A percentile compares a stretch with the other conserved stretches of the same genome.
Evolutionary conservation across 2,113 vertebrate species (phyloP).

Genomic region (Delphinapterus leucas): DNA sequence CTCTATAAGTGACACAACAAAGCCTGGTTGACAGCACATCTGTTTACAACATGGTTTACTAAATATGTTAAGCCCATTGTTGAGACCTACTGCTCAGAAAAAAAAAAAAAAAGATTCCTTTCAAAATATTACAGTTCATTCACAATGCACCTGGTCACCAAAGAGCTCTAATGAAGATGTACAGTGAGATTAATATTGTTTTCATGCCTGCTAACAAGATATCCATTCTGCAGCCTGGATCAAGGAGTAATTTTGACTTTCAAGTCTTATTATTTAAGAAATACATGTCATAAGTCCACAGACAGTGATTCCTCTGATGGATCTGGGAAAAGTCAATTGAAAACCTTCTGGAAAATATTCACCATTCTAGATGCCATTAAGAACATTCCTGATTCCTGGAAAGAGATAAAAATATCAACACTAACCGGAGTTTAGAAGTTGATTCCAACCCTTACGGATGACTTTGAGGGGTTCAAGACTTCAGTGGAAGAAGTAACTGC

Average conservation of each 20-base stretch:
- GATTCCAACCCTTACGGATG: too few species aligned
- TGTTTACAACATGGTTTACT: background rate
- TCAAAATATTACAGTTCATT: background rate
- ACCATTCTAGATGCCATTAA: too few species aligned
- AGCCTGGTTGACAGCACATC: background rate
- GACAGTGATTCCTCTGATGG: background rate
- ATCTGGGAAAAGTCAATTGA: background rate
- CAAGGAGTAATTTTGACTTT: background rate
- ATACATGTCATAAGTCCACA: background rate
- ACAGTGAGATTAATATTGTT: background rate
- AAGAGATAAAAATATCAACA: too few species aligned
- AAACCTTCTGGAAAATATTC: too few species aligned
- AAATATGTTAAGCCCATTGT: background rate
- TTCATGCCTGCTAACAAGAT: background rate
- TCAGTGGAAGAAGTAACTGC: too few species aligned
- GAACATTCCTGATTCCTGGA: too few species aligned
- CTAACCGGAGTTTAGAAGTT: too few species aligned
- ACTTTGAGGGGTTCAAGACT: too few species aligned
- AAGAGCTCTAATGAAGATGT: background rate
- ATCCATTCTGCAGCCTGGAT: background rate
- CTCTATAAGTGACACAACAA: background rate
- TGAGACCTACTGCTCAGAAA: background rate
- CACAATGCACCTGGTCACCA: background rate
- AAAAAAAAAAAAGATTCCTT: background rate
- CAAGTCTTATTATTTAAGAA: background rate